Conservation (phyloP, 2,888 invertebrate genomes). For the Tetranychus truncatus region DNA sequence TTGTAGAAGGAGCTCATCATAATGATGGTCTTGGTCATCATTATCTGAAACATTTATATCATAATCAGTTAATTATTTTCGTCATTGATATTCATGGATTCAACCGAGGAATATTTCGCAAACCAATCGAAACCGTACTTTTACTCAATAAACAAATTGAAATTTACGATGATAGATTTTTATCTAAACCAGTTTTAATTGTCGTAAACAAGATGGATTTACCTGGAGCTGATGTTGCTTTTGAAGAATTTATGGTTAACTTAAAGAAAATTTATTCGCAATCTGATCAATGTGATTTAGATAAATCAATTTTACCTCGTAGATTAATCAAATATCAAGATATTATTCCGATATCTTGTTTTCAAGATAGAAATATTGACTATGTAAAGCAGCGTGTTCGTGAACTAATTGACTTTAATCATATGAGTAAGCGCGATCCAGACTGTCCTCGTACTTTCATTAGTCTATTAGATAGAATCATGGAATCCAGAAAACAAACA, state of each 20-base stretch:
- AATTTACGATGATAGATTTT: constrained; percentile 58
- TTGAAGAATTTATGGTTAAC: constrained; percentile 38
- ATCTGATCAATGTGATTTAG: background rate
- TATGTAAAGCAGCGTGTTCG: constrained; percentile 10
- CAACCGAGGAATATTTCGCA: constrained; percentile 51
- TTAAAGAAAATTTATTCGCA: background rate
- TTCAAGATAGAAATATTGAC: background rate
- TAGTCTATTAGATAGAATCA: background rate
- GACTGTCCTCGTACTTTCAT: background rate
- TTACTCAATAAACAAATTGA: constrained; percentile 77
- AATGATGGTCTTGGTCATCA: constrained; percentile 42
- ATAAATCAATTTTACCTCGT: background rate
- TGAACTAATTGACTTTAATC: constrained; percentile 24
- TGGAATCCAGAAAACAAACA: background rate
- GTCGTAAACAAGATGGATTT: constrained; percentile 76
- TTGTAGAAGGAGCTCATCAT: constrained; percentile 82
- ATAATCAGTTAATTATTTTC: constrained; percentile 68
- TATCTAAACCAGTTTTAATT: constrained; percentile 64
- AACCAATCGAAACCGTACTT: constrained; percentile 64
- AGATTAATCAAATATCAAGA: constrained; percentile 9
- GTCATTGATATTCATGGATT: constrained; percentile 83
- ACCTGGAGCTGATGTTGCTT: constrained; percentile 44
- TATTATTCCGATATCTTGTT: constrained; percentile 5
- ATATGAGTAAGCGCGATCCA: background rate
- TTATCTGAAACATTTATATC: constrained; percentile 79